Base-by-base conservation (phyloP, 2,797 vertebrate species). In the Dromococcyx pavoninus region DNA sequence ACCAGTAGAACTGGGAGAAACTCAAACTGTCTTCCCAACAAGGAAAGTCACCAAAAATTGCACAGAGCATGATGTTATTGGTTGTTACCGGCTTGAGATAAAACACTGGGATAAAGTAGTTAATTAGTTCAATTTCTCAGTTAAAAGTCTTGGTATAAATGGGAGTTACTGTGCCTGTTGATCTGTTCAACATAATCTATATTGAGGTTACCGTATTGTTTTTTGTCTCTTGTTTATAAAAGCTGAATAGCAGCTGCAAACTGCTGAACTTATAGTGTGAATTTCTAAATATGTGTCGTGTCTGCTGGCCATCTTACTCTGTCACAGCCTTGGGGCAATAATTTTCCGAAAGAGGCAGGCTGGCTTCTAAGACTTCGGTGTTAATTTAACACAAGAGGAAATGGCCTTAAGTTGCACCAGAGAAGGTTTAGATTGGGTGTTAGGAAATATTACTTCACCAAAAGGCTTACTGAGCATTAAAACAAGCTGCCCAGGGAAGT, bases 301-400 rank as follows among this genome's bases (percentile, higher is more conserved):
- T 56, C 17, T 64, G 28, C 69, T 88, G 25, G 3, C 39, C 1
- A 0, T 46, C 24, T 58, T 66, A 14, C 6, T 53, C 22, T 48
- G 46, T 24, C 3, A 1, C 1, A 1, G 33, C n/a, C 23, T 78
- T 43, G 10, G 9, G 50, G 22, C 44, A 7, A 0, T 57, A 8
- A 48, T 86, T 78, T 54, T 69, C 46, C 22, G 65, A n/a, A 50
- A 64, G 61, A 43, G 41, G 24, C 7, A 75, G 54, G 8, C 39
- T 81, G 53, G 8, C 50, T 80, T 86, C 44, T n/a, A n/a, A 69
- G n/a, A 35, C 39, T 83, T 74, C 9, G 33, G 7, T 35, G 16
- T 56, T 73, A 3, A 0, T 30, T 41, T 56, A 62, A 61, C 23
- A 70, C 1, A 5, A 73, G 50, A 75, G 43, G 24, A 37, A 65